A percentile compares a stretch with the other conserved stretches of the same genome.
phyloP scores from a whole-genome alignment of 2,888 invertebrate genomes.

The Lepidochrysops patricia region DNA sequence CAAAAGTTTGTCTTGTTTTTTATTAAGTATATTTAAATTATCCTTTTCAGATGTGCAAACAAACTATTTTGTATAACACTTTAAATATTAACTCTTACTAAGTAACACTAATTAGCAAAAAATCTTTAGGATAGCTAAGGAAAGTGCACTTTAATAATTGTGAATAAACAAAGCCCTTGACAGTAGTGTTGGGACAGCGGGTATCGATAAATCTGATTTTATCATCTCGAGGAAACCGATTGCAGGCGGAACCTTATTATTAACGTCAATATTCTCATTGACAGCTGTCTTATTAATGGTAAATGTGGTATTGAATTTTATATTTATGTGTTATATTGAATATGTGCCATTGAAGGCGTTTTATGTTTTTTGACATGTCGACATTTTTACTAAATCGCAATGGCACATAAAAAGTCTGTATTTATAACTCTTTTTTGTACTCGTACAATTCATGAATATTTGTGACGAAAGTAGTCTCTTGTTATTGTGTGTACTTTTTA shows the following conservation, averaged over 20 bases:
- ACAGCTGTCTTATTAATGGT: constrained; percentile 11
- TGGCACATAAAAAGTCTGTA: too few relatives aligned
- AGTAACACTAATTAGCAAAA: too few relatives aligned
- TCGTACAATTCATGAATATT: too few relatives aligned
- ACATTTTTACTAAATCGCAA: too few relatives aligned
- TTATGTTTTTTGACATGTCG: neutral
- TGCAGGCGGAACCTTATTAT: constrained; percentile 25
- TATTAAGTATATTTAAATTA: too few relatives aligned
- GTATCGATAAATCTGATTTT: constrained; percentile 36
- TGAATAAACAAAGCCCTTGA: constrained; percentile 15
- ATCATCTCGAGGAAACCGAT: constrained; percentile 21
- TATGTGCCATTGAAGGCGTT: neutral
- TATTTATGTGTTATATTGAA: neutral
- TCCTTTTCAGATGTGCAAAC: too few relatives aligned
- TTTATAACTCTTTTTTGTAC: too few relatives aligned
- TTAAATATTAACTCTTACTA: too few relatives aligned
- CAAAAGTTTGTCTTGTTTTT: too few relatives aligned
- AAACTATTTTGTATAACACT: too few relatives aligned
- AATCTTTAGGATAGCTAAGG: neutral
- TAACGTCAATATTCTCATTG: constrained; percentile 14
- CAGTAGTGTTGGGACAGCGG: constrained; percentile 28
- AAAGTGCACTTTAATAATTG: neutral
- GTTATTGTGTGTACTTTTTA: too few relatives aligned
- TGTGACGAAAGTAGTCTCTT: too few relatives aligned
- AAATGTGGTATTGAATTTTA: constrained; percentile 5